These are phyloP conservation scores for Takifugu rubripes DNA, from an alignment of 2,797 vertebrate genomes.

Conservation along the genomic window DNA sequence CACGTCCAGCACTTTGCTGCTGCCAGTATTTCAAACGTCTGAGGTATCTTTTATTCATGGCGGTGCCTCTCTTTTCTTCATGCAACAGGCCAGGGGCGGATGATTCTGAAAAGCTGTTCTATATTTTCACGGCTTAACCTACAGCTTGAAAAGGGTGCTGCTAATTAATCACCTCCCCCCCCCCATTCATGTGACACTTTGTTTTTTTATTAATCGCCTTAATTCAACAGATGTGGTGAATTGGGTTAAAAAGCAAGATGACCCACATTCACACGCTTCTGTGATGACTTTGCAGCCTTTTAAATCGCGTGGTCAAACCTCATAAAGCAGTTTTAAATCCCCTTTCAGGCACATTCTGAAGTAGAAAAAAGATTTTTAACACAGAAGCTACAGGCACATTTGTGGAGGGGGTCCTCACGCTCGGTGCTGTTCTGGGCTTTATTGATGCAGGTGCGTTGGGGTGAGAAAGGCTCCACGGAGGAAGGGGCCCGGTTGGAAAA, in stretches of 20 bases:
- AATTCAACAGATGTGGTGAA: conserved; percentile 66
- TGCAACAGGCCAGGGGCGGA: conserved; percentile 28
- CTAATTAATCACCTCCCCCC: conserved; percentile 65
- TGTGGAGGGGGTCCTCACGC: neutral
- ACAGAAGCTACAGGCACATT: neutral
- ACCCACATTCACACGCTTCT: conserved; percentile 14
- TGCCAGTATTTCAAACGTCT: conserved; percentile 36
- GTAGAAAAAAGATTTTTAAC: neutral
- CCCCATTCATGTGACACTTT: conserved; percentile 39
- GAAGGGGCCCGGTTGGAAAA: conserved; percentile 93
- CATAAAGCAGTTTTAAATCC: no score
- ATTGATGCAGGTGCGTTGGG: conserved; percentile 87
- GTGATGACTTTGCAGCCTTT: no score
- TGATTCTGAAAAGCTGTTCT: conserved; percentile 65
- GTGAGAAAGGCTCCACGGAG: conserved; percentile 94
- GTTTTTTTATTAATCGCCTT: conserved; percentile 37
- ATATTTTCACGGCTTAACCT: conserved; percentile 71
- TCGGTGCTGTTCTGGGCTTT: neutral
- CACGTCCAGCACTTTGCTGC: conserved; percentile 9
- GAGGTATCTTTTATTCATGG: conserved; percentile 70
- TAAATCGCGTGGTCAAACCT: no score
- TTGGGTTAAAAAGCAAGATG: conserved; percentile 61
- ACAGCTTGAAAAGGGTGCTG: conserved; percentile 62
- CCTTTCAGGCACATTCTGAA: no score
- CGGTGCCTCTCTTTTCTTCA: conserved; percentile 19